Evolutionary conservation across 2,797 vertebrate species (phyloP).

Genomic region (Eulemur mongoz): DNA sequence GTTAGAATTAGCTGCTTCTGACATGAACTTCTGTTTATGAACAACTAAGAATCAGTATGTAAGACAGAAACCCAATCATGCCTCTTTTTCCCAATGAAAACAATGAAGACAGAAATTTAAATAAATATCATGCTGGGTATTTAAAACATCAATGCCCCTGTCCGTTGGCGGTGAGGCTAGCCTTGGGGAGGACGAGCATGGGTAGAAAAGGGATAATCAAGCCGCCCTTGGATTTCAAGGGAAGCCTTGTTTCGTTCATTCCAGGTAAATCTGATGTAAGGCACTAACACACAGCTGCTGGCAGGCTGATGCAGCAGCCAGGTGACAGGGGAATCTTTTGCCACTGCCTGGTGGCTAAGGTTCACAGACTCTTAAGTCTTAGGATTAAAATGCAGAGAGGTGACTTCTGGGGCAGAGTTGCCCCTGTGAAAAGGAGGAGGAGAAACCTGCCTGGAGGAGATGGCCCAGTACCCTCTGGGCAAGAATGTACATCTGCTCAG

Average conservation of each 20-base stretch:
- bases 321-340: not conserved
- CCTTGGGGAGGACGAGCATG: constrained; percentile 16
- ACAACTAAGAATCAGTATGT: not conserved
- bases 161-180: constrained; percentile 44
- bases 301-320: not conserved
- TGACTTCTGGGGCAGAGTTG: not conserved
- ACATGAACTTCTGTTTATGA: not conserved
- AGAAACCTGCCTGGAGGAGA: not conserved
- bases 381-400: not conserved
- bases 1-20: not conserved
- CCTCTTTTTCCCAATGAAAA: not conserved
- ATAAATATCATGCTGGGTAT: not conserved
- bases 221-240: constrained; percentile 43
- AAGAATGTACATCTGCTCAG: not conserved
- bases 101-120: not conserved
- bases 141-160: not conserved
- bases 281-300: too few species aligned
- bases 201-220: constrained; percentile 62
- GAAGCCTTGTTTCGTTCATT: constrained; percentile 66
- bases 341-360: not conserved
- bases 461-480: fast-evolving
- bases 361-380: not conserved
- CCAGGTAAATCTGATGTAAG: not conserved
- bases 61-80: not conserved
- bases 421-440: not conserved